These are phyloP conservation scores for Hirtodrosophila alboralis DNA, from an alignment of 2,888 invertebrate genomes.

Conservation along the genomic window DNA sequence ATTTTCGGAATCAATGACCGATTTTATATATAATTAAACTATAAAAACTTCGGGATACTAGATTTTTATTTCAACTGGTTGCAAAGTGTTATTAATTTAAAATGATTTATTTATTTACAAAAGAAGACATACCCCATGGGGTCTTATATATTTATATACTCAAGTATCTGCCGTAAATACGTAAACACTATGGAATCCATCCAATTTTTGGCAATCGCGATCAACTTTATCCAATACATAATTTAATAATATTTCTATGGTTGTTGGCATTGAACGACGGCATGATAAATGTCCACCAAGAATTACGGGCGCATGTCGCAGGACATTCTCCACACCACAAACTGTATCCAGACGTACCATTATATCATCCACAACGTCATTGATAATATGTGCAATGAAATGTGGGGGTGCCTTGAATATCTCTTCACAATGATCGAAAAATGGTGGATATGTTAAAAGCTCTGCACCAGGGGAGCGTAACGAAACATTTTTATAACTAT, in stretches of 20 bases:
- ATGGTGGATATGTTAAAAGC: background rate
- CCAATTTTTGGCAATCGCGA: slow-evolving; percentile 6
- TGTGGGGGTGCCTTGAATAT: slow-evolving; percentile 3
- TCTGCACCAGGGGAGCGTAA: background rate
- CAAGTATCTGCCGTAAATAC: background rate
- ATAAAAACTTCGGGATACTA: too few species aligned
- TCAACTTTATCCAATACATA: slow-evolving; percentile 1
- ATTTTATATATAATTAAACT: too few species aligned
- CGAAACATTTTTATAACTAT: background rate
- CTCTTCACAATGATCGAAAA: slow-evolving; percentile 15
- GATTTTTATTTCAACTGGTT: too few species aligned
- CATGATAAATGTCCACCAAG: slow-evolving; percentile 31
- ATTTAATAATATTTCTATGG: slow-evolving; percentile 6
- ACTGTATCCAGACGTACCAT: background rate
- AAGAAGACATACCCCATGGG: too few species aligned
- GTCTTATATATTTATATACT: too few species aligned
- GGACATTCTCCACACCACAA: slow-evolving; percentile 1
- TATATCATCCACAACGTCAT: slow-evolving; percentile 7
- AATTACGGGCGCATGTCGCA: background rate
- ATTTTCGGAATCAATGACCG: too few species aligned
- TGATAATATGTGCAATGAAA: slow-evolving; percentile 5
- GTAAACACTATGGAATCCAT: slow-evolving; percentile 10
- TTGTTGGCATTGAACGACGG: background rate
- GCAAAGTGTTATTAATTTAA: too few species aligned
- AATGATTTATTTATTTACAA: too few species aligned